Percentiles rank a stretch among this genome's conserved stretches.
Conservation (phyloP, 2,888 invertebrate genomes). For the Ophion ventricosus region DNA sequence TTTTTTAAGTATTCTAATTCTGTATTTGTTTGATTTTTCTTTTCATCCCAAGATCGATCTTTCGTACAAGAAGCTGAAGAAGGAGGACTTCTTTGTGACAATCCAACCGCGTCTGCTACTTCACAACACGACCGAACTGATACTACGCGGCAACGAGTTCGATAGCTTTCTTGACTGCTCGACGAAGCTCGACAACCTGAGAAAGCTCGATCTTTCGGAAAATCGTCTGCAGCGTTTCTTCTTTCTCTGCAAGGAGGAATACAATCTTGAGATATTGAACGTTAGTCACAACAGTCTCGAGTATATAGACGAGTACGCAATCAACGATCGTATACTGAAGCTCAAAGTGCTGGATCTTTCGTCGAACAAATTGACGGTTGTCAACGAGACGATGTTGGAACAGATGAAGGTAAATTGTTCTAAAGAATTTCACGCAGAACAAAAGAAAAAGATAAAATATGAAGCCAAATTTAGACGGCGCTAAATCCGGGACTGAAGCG, state of each 20-base stretch:
- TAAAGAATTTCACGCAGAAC: background rate
- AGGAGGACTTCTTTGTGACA: constrained; percentile 78
- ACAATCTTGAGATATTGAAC: constrained; percentile 93
- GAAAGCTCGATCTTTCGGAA: constrained; percentile 92
- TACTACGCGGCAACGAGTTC: constrained; percentile 78
- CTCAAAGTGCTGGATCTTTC: constrained; percentile 79
- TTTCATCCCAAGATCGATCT: constrained; percentile 75
- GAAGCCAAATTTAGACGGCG: background rate
- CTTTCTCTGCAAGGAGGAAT: constrained; percentile 91
- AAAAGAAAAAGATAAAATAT: background rate
- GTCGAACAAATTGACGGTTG: constrained; percentile 75
- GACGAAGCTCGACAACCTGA: constrained; percentile 91
- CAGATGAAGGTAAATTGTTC: constrained; percentile 77
- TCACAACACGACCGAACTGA: constrained; percentile 76
- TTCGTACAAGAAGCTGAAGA: constrained; percentile 74
- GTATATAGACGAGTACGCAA: constrained; percentile 86
- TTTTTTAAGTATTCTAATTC: background rate
- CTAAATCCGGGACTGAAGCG: constrained; percentile 26
- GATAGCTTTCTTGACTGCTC: constrained; percentile 82
- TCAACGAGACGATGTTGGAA: constrained; percentile 80
- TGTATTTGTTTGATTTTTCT: constrained; percentile 2
- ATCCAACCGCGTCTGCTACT: constrained; percentile 73
- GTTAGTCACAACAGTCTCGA: constrained; percentile 93
- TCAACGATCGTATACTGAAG: constrained; percentile 77
- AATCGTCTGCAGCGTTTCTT: constrained; percentile 87